phyloP scores from a whole-genome alignment of 2,113 vertebrate species.

The Scartelaos histophorus region DNA sequence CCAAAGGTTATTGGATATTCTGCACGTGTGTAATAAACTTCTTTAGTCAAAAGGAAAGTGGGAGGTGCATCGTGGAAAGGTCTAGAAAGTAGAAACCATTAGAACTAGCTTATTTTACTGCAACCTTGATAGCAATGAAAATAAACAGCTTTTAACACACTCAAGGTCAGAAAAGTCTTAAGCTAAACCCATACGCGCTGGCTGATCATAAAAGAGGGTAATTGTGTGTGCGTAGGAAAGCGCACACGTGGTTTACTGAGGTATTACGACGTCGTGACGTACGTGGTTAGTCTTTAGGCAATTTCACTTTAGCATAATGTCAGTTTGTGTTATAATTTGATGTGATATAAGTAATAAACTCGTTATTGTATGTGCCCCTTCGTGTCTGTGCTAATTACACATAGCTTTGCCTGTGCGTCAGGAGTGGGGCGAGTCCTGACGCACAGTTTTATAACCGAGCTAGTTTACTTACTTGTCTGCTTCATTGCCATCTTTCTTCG shows the following conservation, averaged over 20 bases:
- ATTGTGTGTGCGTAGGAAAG: not conserved
- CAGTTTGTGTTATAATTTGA: not conserved
- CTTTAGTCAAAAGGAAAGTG: not conserved
- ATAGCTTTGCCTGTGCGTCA: not conserved
- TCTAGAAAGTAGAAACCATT: slow-evolving; percentile 14
- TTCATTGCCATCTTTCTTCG: slow-evolving; percentile 60
- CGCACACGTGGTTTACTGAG: not conserved
- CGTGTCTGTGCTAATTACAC: not conserved
- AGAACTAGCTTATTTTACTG: not conserved
- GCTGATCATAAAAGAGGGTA: not conserved
- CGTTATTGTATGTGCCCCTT: not conserved
- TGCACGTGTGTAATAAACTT: no score
- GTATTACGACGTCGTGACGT: not conserved
- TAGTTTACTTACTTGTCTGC: slow-evolving; percentile 69
- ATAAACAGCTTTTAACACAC: not conserved
- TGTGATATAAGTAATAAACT: not conserved
- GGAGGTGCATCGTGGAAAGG: slow-evolving; percentile 28
- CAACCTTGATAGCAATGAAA: not conserved
- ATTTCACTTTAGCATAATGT: not conserved
- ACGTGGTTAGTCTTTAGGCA: not conserved
- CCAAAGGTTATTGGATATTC: no score
- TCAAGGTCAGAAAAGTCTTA: not conserved
- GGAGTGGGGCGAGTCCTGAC: slow-evolving; percentile 18
- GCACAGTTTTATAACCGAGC: slow-evolving; percentile 10
- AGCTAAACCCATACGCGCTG: not conserved